Evolutionary conservation across 2,797 vertebrate species (phyloP).

Genomic region (Rachycentron canadum): DNA sequence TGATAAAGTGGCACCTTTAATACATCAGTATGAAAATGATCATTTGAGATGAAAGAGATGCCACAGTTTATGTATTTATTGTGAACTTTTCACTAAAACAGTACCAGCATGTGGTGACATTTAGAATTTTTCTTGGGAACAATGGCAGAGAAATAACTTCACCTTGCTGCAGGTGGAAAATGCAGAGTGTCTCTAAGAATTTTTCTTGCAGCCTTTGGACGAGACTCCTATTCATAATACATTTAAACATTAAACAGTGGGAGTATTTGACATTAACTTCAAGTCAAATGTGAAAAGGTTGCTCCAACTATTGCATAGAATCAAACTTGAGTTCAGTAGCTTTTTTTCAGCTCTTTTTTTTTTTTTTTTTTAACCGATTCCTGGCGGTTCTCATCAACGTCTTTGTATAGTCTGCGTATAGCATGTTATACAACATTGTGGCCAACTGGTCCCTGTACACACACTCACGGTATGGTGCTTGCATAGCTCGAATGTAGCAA

Average conservation of each 20-base stretch:
- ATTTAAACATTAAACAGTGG: not conserved
- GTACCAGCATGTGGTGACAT: constrained; percentile 16
- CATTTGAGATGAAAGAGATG: constrained; percentile 11
- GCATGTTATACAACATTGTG: not conserved
- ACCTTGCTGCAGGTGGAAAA: not conserved
- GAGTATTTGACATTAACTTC: not conserved
- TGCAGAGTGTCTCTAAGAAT: not conserved
- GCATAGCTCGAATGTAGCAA: not conserved
- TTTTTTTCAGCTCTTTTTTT: constrained; percentile 32
- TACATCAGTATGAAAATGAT: not conserved
- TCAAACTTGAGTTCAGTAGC: not conserved
- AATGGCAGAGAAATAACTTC: not conserved
- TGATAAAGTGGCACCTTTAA: not conserved
- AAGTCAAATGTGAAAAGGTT: constrained; percentile 7
- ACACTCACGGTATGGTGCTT: not conserved
- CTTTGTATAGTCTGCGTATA: constrained; percentile 9
- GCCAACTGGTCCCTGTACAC: not conserved
- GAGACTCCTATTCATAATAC: not conserved
- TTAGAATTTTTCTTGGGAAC: not conserved
- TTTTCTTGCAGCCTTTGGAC: not conserved
- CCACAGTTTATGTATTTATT: not conserved
- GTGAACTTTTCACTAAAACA: not conserved
- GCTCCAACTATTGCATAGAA: constrained; percentile 2
- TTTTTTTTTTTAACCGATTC: constrained; percentile 3
- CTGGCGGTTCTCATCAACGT: constrained; percentile 20